Base-by-base conservation (phyloP, 2,888 invertebrate genomes). In the Phengaris arion region DNA sequence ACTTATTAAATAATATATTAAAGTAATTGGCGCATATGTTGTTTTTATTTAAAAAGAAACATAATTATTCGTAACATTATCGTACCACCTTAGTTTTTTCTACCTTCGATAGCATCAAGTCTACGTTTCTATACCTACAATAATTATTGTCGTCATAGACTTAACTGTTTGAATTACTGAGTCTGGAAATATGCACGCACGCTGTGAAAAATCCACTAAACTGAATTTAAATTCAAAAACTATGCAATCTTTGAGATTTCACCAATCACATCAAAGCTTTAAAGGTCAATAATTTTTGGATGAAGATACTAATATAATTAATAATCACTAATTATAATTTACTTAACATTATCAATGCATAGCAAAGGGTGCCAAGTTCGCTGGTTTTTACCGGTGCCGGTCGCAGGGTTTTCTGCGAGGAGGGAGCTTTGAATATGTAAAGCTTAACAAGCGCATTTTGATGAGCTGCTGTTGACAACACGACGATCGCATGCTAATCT, bases 381-480 rank as follows among this genome's bases (percentile, higher is more conserved):
- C 22, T 12, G 13, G 64, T 64, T 64, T 64, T 35, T 12, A 64
- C 35, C 64, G 35, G 22, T 35, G 12, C 64, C 35, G 35, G 45
- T 13, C 35, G 45, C 45, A 64, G 35, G 45, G 64, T 64, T 64
- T 64, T 64, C 64, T 64, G 35, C 45, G 52, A 35, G 64, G 22
- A 64, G 35, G 35, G 64, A 35, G 35, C 64, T 35, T 64, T 64
- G 64, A 64, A 64, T 64, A 64, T 64, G 64, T 64, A 64, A 64
- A 64, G 64, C 64, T 64, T 64, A 64, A 64, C 64, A 6, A 64
- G 64, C 64, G 64, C 64, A 64, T 64, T 64, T 64, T 64, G 35
- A 64, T 64, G 64, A 64, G 64, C 45, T 13, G 35, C 64, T 64
- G 64, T 64, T 64, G 64, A 64, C 64, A 64, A 45, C 35, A 64